These are phyloP conservation scores for Platysteira castanea DNA, from an alignment of 2,113 vertebrate genomes.

Conservation along the genomic window DNA sequence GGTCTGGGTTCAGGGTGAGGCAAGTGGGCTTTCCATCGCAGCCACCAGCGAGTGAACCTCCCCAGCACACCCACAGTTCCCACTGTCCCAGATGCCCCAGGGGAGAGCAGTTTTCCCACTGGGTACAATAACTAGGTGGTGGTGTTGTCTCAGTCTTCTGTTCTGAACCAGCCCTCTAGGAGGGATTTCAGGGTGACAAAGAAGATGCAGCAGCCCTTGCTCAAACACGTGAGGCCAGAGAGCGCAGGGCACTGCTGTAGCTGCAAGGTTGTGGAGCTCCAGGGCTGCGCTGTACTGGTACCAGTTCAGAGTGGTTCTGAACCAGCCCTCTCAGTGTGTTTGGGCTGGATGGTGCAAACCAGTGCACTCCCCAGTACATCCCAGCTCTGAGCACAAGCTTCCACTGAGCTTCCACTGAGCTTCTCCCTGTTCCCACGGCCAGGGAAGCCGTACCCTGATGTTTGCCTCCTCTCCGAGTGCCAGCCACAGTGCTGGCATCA, in stretches of 20 bases:
- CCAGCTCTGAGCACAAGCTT: background rate
- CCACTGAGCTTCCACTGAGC: background rate
- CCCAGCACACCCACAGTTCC: background rate
- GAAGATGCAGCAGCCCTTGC: background rate
- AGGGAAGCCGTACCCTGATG: rapidly evolving
- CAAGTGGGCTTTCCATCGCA: background rate
- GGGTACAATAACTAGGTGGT: background rate
- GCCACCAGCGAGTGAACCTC: rapidly evolving
- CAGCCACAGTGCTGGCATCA: background rate
- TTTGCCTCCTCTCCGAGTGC: background rate
- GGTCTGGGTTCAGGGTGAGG: background rate
- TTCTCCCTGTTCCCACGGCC: background rate
- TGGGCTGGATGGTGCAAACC: background rate
- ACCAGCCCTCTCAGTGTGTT: background rate
- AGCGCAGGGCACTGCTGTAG: rapidly evolving
- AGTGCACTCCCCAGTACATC: background rate
- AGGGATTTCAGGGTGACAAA: background rate
- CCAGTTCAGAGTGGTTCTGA: background rate
- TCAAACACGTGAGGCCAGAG: background rate
- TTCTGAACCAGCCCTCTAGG: too few species aligned
- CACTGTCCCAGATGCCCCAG: rapidly evolving
- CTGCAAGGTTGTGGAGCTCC: rapidly evolving
- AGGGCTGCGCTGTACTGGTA: background rate
- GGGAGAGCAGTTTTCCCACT: background rate
- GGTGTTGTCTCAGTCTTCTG: background rate